Conservation (phyloP, 2,113 vertebrate genomes). For the Trinectes maculatus region DNA sequence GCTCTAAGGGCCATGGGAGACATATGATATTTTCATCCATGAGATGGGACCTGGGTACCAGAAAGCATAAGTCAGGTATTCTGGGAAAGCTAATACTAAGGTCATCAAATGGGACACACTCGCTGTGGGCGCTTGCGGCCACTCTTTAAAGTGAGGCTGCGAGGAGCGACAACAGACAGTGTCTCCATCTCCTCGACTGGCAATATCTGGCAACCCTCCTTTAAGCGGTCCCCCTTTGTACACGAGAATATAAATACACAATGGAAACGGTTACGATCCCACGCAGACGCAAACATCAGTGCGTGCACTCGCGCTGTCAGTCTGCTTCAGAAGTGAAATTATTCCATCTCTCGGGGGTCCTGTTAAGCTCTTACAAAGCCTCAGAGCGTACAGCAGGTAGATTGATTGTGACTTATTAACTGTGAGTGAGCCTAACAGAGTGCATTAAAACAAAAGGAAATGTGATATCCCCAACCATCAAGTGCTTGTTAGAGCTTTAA, state of each 20-base stretch:
- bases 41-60: slow-evolving; percentile 35
- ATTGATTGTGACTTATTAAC: slow-evolving; percentile 84
- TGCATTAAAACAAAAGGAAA: slow-evolving; percentile 84
- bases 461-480: slow-evolving; percentile 80
- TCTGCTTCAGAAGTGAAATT: slow-evolving; percentile 78
- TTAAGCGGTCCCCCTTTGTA: slow-evolving; percentile 55
- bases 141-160: slow-evolving; percentile 57
- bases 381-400: slow-evolving; percentile 77
- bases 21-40: slow-evolving; percentile 40
- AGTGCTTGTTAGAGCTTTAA: slow-evolving; percentile 81
- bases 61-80: slow-evolving; percentile 52
- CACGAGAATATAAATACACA: slow-evolving; percentile 67
- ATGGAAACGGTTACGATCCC: slow-evolving; percentile 60
- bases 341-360: slow-evolving; percentile 79
- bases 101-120: slow-evolving; percentile 68
- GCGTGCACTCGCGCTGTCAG: slow-evolving; percentile 62
- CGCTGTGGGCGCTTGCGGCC: slow-evolving; percentile 55
- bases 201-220: slow-evolving; percentile 60
- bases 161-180: slow-evolving; percentile 55
- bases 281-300: slow-evolving; percentile 73
- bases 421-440: slow-evolving; percentile 79
- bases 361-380: slow-evolving; percentile 80
- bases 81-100: slow-evolving; percentile 58
- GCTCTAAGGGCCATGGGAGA: slow-evolving; percentile 4
- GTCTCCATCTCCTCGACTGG: slow-evolving; percentile 39